These are phyloP conservation scores for Apteryx owenii DNA, from an alignment of 2,113 vertebrate species.

Conservation along the genomic window DNA sequence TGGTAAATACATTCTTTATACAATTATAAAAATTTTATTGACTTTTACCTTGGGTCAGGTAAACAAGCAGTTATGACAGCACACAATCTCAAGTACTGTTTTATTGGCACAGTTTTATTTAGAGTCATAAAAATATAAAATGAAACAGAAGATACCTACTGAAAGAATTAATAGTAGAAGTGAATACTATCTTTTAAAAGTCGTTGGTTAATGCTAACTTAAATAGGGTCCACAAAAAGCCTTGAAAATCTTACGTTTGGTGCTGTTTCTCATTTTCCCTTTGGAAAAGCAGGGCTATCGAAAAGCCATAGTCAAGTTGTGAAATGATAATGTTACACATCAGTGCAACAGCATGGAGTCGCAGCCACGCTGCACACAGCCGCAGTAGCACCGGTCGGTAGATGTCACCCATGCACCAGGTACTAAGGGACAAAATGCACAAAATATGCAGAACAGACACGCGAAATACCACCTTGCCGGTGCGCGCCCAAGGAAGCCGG, in stretches of 20 bases:
- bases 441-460: fast-evolving
- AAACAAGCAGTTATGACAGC: not conserved
- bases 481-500: fast-evolving
- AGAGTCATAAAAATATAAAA: not conserved
- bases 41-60: not conserved
- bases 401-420: constrained; percentile 35
- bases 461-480: fast-evolving
- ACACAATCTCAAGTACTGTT: fast-evolving
- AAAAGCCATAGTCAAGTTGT: no score
- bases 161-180: not conserved
- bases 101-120: not conserved
- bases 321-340: no score
- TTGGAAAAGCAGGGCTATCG: no score
- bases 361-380: not conserved
- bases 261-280: not conserved
- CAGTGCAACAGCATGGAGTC: no score
- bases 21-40: not conserved
- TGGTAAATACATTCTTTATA: not conserved
- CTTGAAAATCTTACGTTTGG: no score
- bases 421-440: not conserved
- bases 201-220: not conserved
- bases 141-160: not conserved
- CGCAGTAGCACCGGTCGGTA: not conserved
- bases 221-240: not conserved
- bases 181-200: not conserved